phyloP scores from a whole-genome alignment of 2,888 invertebrate genomes.

The Tholera decimalis region DNA sequence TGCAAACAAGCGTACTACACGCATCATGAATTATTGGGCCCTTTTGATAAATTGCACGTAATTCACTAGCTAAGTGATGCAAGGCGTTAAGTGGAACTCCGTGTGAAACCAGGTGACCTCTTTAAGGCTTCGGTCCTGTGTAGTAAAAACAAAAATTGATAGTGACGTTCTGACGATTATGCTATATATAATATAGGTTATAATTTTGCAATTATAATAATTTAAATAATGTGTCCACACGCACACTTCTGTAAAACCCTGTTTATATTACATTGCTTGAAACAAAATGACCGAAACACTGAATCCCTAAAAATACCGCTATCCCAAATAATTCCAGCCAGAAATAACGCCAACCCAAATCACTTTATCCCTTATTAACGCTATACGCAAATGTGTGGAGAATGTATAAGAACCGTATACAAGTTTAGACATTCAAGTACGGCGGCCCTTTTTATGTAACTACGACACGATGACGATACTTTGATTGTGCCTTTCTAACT shows the following conservation, averaged over 20 bases:
- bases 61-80: constrained; percentile 40
- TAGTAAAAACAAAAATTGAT: not conserved
- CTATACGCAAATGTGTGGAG: constrained; percentile 8
- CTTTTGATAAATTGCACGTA: constrained; percentile 63
- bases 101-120: constrained; percentile 31
- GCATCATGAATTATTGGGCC: constrained; percentile 72
- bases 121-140: constrained; percentile 5
- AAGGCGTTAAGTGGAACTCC: constrained; percentile 38
- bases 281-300: not conserved
- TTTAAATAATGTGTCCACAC: too few species aligned
- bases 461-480: constrained; percentile 21
- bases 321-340: constrained; percentile 21
- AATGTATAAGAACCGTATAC: constrained; percentile 11
- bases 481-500: constrained; percentile 20
- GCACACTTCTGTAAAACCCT: too few species aligned
- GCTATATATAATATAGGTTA: too few species aligned
- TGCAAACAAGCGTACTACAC: constrained; percentile 72
- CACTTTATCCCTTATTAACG: constrained; percentile 31
- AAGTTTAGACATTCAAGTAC: constrained; percentile 11
- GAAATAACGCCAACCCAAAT: constrained; percentile 33
- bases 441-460: constrained; percentile 21
- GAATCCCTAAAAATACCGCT: constrained; percentile 7
- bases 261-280: constrained; percentile 1
- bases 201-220: too few species aligned
- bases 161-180: not conserved